phyloP scores from a whole-genome alignment of 2,888 invertebrate species.

The Automeris io region DNA sequence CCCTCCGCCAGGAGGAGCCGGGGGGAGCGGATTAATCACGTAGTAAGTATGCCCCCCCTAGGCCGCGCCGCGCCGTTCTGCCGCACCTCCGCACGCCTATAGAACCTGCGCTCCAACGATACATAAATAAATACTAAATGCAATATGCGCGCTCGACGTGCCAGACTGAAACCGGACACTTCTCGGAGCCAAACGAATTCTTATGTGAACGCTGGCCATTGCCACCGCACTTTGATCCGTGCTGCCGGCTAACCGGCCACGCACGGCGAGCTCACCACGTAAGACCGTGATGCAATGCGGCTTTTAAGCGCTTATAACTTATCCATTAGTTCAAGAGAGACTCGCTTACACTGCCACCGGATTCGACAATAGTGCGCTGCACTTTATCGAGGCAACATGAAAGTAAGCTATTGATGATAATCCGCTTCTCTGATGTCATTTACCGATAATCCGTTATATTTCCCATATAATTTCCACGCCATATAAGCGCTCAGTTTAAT shows the following conservation, averaged over 20 bases:
- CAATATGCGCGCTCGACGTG: slow-evolving; percentile 63
- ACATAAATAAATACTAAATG: slow-evolving; percentile 73
- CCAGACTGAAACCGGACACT: slow-evolving; percentile 76
- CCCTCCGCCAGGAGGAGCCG: slow-evolving; percentile 38
- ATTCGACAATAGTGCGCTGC: slow-evolving; percentile 17
- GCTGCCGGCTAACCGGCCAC: slow-evolving; percentile 11
- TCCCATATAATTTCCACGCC: slow-evolving; percentile 19
- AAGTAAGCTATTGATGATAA: slow-evolving; percentile 25
- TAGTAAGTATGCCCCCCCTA: slow-evolving; percentile 72
- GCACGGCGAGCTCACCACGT: slow-evolving; percentile 24
- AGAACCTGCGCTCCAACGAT: slow-evolving; percentile 68
- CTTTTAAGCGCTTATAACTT: slow-evolving; percentile 28
- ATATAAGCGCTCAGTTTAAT: slow-evolving; percentile 29
- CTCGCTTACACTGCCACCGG: slow-evolving; percentile 23
- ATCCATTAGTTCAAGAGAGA: slow-evolving; percentile 37
- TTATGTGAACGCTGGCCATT: slow-evolving; percentile 51
- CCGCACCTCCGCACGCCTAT: slow-evolving; percentile 34
- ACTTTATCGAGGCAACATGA: slow-evolving; percentile 14
- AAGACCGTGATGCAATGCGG: slow-evolving; percentile 46
- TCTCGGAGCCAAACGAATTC: slow-evolving; percentile 66
- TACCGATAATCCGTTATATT: slow-evolving; percentile 17
- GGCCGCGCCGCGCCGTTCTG: slow-evolving; percentile 38
- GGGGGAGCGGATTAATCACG: slow-evolving; percentile 70
- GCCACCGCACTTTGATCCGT: slow-evolving; percentile 52
- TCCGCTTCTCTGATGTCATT: slow-evolving; percentile 19